phyloP scores from a whole-genome alignment of 1,140 invertebrate species.

The Probaryconus sp. region DNA sequence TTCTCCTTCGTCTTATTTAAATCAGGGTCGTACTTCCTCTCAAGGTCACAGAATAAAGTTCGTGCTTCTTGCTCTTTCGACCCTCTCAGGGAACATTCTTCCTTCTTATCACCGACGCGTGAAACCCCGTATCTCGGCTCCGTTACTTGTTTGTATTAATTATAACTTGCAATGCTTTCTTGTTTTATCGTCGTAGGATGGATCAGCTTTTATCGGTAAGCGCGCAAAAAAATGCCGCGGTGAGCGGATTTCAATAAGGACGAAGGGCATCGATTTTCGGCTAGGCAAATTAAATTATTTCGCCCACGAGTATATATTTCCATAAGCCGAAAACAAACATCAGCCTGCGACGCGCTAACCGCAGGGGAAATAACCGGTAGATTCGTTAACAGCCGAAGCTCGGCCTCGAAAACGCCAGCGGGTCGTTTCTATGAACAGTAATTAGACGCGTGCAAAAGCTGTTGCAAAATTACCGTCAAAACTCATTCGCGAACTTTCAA shows the following conservation, averaged over 20 bases:
- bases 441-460: slow-evolving; percentile 57
- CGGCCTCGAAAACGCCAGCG: slow-evolving; percentile 35
- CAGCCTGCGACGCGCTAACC: slow-evolving; percentile 44
- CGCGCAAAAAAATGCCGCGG: slow-evolving; percentile 1
- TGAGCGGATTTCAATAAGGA: slow-evolving; percentile 45
- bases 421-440: slow-evolving; percentile 53
- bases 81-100: too few species aligned
- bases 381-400: slow-evolving; percentile 60
- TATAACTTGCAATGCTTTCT: slow-evolving; percentile 14
- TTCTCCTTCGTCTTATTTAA: too few species aligned
- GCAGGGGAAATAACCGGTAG: slow-evolving; percentile 64
- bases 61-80: too few species aligned
- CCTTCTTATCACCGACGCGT: too few species aligned
- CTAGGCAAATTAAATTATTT: slow-evolving; percentile 65
- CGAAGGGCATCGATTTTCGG: slow-evolving; percentile 45
- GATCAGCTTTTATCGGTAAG: slow-evolving; percentile 27
- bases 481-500: slow-evolving; percentile 46
- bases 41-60: too few species aligned
- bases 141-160: slow-evolving; percentile 44
- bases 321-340: slow-evolving; percentile 68
- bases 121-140: too few species aligned
- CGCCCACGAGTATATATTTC: slow-evolving; percentile 62
- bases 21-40: too few species aligned
- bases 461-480: slow-evolving; percentile 49
- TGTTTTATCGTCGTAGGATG: slow-evolving; percentile 37